These are phyloP conservation scores for Altica lythri DNA, from an alignment of 2,888 invertebrate species.

Conservation along the genomic window DNA sequence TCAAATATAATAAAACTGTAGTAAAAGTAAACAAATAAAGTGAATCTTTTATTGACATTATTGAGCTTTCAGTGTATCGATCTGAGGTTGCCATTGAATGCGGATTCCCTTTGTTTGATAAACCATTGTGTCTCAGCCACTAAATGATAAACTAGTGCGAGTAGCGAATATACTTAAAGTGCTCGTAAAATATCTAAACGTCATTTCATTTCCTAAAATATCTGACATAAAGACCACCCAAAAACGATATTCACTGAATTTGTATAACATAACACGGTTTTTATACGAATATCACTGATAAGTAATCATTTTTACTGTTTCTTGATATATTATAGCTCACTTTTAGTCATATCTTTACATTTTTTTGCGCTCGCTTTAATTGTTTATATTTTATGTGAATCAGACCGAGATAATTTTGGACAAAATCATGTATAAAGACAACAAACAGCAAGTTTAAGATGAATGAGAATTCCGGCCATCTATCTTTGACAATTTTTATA, in stretches of 20 bases:
- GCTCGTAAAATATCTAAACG: conserved; percentile 21
- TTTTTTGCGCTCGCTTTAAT: too few relatives aligned
- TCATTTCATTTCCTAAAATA: conserved; percentile 17
- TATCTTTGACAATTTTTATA: conserved; percentile 34
- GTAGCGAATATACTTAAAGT: conserved; percentile 22
- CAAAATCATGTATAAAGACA: conserved; percentile 7
- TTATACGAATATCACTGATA: too few relatives aligned
- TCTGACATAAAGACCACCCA: conserved; percentile 9
- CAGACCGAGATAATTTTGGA: conserved; percentile 7
- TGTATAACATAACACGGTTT: too few relatives aligned
- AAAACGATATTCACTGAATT: too few relatives aligned
- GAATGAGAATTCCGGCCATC: conserved; percentile 30
- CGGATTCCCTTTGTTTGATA: conserved; percentile 45
- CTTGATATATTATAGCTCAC: too few relatives aligned
- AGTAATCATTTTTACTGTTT: too few relatives aligned
- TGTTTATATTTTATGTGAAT: conserved; percentile 3
- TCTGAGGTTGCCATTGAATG: conserved; percentile 36
- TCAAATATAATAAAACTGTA: conserved; percentile 39
- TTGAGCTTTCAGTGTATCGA: conserved; percentile 44
- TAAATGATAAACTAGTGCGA: conserved; percentile 42
- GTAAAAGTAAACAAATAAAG: conserved; percentile 43
- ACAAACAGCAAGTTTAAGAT: conserved; percentile 19
- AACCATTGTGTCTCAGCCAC: conserved; percentile 45
- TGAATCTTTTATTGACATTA: conserved; percentile 45
- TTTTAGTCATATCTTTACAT: too few relatives aligned